These are phyloP conservation scores for Ylistrum balloti DNA, from an alignment of 1,140 invertebrate species.

Conservation along the genomic window DNA sequence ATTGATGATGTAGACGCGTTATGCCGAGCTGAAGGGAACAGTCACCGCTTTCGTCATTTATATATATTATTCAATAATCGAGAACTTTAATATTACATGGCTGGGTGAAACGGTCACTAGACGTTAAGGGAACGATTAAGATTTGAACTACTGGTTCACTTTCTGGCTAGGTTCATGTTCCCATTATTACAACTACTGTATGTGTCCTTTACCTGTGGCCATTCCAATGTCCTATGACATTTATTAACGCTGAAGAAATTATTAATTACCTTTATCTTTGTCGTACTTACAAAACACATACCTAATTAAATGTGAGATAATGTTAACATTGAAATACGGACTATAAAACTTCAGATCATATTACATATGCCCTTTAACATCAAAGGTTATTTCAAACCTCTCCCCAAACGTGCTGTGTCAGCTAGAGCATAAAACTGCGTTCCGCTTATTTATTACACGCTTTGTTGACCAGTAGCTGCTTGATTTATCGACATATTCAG, in stretches of 20 bases:
- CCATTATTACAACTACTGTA: not conserved
- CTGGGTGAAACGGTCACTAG: conserved; percentile 9
- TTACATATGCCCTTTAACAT: not conserved
- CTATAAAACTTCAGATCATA: not conserved
- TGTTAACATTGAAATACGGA: conserved; percentile 35
- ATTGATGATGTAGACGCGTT: not conserved
- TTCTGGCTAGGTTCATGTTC: not conserved
- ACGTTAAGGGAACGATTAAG: not conserved
- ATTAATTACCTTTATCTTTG: not conserved
- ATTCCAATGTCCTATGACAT: not conserved
- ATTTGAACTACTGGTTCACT: not conserved
- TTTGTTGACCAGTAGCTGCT: not conserved
- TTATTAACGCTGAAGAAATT: not conserved
- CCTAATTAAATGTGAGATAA: not conserved
- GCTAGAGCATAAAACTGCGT: not conserved
- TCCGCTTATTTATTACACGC: not conserved
- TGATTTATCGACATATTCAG: not conserved
- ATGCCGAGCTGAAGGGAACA: not conserved
- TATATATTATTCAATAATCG: not conserved
- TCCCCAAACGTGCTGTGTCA: not conserved
- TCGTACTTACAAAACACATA: not conserved
- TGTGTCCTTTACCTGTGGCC: not conserved
- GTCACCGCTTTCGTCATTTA: conserved; percentile 1
- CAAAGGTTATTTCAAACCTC: not conserved
- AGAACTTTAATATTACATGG: not conserved